Base-by-base conservation (phyloP, 2,888 invertebrate genomes). In the Tetranychus piercei region DNA sequence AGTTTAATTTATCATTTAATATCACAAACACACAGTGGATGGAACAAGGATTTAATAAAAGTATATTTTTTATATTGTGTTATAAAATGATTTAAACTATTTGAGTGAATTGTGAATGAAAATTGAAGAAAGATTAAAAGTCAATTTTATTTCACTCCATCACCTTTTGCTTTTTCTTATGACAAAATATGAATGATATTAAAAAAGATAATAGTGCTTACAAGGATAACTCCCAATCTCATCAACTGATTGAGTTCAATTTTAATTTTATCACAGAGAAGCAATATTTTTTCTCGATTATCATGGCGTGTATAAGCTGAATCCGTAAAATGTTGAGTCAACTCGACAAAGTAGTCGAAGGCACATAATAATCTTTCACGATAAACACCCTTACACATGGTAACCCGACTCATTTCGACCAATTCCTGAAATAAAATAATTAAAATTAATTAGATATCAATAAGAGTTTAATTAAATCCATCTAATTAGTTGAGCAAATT, bases 251-350 rank as follows among this genome's bases (percentile, higher is more conserved):
- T 92, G 80, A 96, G 86, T 85, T 97, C 94, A 81, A 91, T 87
- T 81, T 92, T 91, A 81, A 93, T 89, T 81, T 92, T 87, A 83
- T 97, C 94, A 81, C 93, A 84, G 75, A 86, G 83, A 80, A 92
- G 87, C 77, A 99, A 86, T 81, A 99, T 95, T 82, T 92, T 91
- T 84, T 99, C 94, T 78, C 96, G 87, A 84, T 95, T 94, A 82
- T 94, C 94, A 84, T 97, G 95, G 79, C 90, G 91, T 77, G 97
- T 99, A 84, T 97, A 99, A 78, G 97, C 95, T 78, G 96, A 97
- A 85, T 99, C 97, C 74, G 97, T 99, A 84, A 99, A 99, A 85
- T 99, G 96, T 85, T 86, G 86, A 77, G 94, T 94, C 81, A 94
- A 88, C 84, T 99, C 97, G 77, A 94, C 88, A 76, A 94, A 88